Evolutionary conservation across 2,888 invertebrate genomes (phyloP).

Genomic region (Rutpela maculata): DNA sequence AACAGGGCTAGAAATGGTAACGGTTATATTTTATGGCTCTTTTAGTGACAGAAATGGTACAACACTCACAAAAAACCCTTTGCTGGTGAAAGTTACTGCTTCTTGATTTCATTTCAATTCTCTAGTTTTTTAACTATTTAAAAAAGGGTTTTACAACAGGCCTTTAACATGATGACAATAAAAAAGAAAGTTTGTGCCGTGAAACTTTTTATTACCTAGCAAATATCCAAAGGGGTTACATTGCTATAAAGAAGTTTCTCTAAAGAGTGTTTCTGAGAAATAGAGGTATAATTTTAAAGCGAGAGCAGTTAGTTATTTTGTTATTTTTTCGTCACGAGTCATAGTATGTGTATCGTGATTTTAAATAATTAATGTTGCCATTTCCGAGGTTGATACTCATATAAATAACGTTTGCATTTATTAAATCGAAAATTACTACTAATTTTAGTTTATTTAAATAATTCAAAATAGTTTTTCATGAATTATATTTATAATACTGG

Average conservation of each 20-base stretch:
- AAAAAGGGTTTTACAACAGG: slow-evolving; percentile 64
- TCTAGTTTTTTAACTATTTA: slow-evolving; percentile 60
- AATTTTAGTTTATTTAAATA: neutral
- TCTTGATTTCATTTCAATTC: slow-evolving; percentile 56
- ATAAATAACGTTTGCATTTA: too few relatives aligned
- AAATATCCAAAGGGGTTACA: slow-evolving; percentile 55
- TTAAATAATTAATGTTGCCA: neutral
- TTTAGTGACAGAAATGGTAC: slow-evolving; percentile 58
- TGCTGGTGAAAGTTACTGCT: slow-evolving; percentile 63
- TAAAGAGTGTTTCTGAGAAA: slow-evolving; percentile 48
- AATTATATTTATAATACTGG: neutral
- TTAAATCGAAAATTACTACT: neutral
- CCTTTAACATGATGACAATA: slow-evolving; percentile 55
- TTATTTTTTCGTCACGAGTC: neutral
- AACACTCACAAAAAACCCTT: slow-evolving; percentile 58
- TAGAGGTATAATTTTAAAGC: slow-evolving; percentile 17
- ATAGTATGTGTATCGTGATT: neutral
- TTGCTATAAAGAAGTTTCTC: slow-evolving; percentile 45
- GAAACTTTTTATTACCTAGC: slow-evolving; percentile 62
- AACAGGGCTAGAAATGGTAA: slow-evolving; percentile 65
- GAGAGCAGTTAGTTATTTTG: neutral
- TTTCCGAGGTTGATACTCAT: neutral
- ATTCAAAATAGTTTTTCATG: neutral
- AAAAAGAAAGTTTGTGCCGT: slow-evolving; percentile 64
- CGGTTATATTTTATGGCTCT: slow-evolving; percentile 69